Evolutionary conservation across 2,797 vertebrate genomes (phyloP).

Genomic region (Poeciliopsis infans): DNA sequence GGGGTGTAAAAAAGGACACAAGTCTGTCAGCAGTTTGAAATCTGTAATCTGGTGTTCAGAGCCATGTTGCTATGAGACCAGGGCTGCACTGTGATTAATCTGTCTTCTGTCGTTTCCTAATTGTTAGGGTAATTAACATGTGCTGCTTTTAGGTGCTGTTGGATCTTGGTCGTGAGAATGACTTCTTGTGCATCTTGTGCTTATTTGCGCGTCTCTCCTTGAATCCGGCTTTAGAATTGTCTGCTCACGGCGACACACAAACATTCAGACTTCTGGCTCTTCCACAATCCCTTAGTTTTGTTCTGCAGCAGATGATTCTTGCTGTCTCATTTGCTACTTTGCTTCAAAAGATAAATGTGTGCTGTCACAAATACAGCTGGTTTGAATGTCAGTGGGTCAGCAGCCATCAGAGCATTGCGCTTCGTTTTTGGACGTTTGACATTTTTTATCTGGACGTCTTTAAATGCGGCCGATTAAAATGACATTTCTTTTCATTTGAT

Average conservation of each 20-base stretch:
- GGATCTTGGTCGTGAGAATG: slow-evolving; percentile 7
- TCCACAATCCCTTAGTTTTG: slow-evolving; percentile 34
- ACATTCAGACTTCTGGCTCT: not conserved
- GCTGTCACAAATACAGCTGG: slow-evolving; percentile 25
- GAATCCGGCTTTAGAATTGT: slow-evolving; percentile 8
- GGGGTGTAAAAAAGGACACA: slow-evolving; percentile 58
- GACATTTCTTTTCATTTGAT: not conserved
- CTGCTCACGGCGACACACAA: not conserved
- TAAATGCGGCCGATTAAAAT: not conserved
- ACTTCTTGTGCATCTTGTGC: slow-evolving; percentile 32
- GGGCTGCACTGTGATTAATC: slow-evolving; percentile 79
- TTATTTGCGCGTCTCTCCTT: slow-evolving; percentile 10
- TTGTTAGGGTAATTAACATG: slow-evolving; percentile 74
- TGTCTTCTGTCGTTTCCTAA: slow-evolving; percentile 77
- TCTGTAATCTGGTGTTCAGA: slow-evolving; percentile 55
- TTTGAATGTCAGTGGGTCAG: slow-evolving; percentile 53
- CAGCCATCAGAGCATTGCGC: not conserved
- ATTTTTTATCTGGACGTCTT: not conserved
- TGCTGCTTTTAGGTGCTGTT: slow-evolving; percentile 51
- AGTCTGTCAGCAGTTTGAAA: slow-evolving; percentile 66
- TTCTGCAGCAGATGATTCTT: slow-evolving; percentile 50
- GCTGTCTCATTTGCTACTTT: slow-evolving; percentile 45
- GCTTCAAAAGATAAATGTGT: slow-evolving; percentile 49
- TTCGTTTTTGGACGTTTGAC: not conserved
- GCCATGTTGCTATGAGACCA: slow-evolving; percentile 83